A percentile compares a stretch with the other conserved stretches of the same genome.
Evolutionary conservation across 2,797 vertebrate genomes (phyloP).

Genomic region (Danio jaintianensis): DNA sequence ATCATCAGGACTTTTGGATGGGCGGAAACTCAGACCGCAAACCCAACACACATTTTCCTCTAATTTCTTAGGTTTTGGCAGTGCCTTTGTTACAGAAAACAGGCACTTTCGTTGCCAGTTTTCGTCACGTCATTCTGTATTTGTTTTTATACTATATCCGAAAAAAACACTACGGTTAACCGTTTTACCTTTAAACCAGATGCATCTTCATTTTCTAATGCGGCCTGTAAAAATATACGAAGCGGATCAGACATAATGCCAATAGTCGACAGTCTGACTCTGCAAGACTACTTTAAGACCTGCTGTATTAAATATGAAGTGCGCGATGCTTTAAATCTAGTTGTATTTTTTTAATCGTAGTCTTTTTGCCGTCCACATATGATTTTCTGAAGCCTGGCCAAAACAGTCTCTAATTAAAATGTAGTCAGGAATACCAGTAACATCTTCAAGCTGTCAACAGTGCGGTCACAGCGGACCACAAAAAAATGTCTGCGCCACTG

Average conservation of each 20-base stretch:
- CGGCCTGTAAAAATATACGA: no score
- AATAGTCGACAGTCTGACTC: not conserved
- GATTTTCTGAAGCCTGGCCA: slow-evolving; percentile 35
- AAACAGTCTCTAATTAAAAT: slow-evolving; percentile 44
- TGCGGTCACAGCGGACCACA: slow-evolving; percentile 23
- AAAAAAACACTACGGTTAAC: not conserved
- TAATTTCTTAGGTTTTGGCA: slow-evolving; percentile 16
- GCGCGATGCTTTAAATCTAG: slow-evolving; percentile 2
- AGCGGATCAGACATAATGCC: not conserved
- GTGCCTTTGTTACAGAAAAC: slow-evolving; percentile 9
- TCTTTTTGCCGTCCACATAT: slow-evolving; percentile 25
- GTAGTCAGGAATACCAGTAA: slow-evolving; percentile 27
- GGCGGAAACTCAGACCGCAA: slow-evolving; percentile 12
- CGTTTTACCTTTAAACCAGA: not conserved
- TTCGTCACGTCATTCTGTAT: not conserved
- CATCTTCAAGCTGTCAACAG: slow-evolving; percentile 24
- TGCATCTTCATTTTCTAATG: not conserved
- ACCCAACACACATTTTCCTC: not conserved
- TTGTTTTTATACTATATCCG: not conserved
- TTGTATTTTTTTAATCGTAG: not conserved
- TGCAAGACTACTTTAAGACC: slow-evolving; percentile 6
- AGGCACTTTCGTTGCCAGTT: not conserved
- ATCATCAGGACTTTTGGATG: not conserved
- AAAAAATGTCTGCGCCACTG: slow-evolving; percentile 10
- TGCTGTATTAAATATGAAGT: not conserved